Conservation (phyloP, 2,797 vertebrate genomes). For the Poeciliopsis infans region DNA sequence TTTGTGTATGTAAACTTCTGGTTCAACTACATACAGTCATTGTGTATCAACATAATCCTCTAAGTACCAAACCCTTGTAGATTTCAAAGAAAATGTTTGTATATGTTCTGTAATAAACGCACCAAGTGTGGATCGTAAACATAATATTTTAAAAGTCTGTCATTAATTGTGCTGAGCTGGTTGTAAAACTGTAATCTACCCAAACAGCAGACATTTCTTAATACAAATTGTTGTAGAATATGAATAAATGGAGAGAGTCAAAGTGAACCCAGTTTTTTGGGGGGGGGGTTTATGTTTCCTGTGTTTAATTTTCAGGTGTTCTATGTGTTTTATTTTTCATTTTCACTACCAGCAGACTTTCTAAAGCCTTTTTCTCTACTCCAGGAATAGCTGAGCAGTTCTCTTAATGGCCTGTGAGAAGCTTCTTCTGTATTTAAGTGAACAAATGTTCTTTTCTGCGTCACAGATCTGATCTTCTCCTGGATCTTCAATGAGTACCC, state of each 20-base stretch:
- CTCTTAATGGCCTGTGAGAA: background rate
- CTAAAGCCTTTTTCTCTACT: constrained; percentile 36
- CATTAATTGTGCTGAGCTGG: background rate
- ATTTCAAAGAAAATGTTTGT: too few species aligned
- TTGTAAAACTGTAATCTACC: background rate
- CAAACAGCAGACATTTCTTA: background rate
- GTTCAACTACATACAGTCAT: background rate
- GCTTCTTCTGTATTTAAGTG: constrained; percentile 7
- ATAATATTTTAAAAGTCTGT: background rate
- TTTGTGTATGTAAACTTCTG: background rate
- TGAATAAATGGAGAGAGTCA: background rate
- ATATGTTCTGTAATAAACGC: too few species aligned
- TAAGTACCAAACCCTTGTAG: too few species aligned
- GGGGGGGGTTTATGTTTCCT: background rate
- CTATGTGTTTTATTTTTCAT: constrained; percentile 35
- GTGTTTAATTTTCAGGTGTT: background rate
- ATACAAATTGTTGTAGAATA: background rate
- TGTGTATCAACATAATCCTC: too few species aligned
- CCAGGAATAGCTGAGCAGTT: background rate
- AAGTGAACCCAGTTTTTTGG: background rate
- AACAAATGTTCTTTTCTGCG: background rate
- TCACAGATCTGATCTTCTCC: constrained; percentile 90
- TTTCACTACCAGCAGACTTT: constrained; percentile 50
- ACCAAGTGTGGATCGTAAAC: background rate
- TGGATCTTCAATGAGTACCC: constrained; percentile 99